Evolutionary conservation across 2,113 vertebrate species (phyloP).

Genomic region (Catagonus wagneri): DNA sequence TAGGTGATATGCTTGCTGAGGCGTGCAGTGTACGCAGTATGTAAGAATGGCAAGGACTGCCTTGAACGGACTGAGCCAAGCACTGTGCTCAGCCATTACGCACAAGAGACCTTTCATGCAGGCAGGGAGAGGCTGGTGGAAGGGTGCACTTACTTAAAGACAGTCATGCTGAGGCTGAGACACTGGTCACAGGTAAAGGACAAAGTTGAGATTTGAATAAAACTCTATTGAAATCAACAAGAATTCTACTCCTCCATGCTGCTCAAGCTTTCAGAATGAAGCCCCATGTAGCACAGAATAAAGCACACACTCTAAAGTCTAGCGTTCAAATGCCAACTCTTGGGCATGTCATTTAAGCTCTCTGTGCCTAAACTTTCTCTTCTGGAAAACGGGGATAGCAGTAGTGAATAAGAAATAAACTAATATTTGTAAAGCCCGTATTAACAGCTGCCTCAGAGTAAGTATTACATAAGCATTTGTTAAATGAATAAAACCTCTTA

Average conservation of each 20-base stretch:
- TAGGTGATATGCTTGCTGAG: background rate
- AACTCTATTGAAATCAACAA: background rate
- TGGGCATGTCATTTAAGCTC: background rate
- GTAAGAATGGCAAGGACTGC: background rate
- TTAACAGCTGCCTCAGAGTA: background rate
- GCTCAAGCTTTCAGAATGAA: background rate
- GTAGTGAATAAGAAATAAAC: background rate
- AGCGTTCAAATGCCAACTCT: background rate
- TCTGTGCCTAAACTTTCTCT: background rate
- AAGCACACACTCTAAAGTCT: background rate
- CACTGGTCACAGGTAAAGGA: background rate
- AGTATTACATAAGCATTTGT: background rate
- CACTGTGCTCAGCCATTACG: background rate
- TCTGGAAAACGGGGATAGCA: background rate
- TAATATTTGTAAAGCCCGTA: background rate
- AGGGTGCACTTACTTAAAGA: background rate
- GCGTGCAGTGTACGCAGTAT: background rate
- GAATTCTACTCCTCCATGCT: background rate
- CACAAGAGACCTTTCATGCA: background rate
- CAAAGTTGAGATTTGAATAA: background rate
- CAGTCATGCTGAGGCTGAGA: background rate
- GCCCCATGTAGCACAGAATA: too few species aligned
- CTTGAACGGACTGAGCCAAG: background rate
- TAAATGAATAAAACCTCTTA: slow-evolving; percentile 26
- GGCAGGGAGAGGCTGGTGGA: background rate